A percentile compares a stretch with the other conserved stretches of the same genome.
Evolutionary conservation across 2,797 vertebrate species (phyloP).

Genomic region (Sebastes vulpes): DNA sequence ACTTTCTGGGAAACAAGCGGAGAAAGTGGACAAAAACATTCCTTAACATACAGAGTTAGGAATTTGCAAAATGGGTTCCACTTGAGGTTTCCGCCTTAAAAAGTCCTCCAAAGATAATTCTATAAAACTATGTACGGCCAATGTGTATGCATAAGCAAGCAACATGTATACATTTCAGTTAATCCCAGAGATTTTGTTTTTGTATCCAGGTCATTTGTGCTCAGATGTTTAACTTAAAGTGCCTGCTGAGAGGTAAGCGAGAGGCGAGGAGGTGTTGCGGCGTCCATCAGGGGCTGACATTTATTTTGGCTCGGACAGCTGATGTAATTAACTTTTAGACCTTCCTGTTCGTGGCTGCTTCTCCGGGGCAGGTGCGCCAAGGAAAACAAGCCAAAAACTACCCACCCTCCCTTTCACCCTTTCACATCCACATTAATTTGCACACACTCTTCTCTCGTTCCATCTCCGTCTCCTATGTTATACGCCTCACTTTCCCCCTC

Average conservation of each 20-base stretch:
- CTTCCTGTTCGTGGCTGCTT: constrained; percentile 75
- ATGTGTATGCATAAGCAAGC: neutral
- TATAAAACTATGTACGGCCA: neutral
- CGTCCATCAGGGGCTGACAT: constrained; percentile 74
- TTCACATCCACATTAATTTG: constrained; percentile 60
- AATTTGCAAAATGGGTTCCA: neutral
- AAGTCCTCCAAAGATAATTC: neutral
- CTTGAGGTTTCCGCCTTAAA: neutral
- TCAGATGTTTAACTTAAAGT: constrained; percentile 40
- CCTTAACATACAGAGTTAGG: neutral
- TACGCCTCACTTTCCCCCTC: neutral
- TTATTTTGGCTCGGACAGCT: constrained; percentile 80
- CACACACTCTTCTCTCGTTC: constrained; percentile 1
- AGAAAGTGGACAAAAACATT: constrained; percentile 11
- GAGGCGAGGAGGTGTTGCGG: constrained; percentile 70
- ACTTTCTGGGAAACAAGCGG: neutral
- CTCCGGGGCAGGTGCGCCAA: constrained; percentile 76
- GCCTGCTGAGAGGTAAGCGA: constrained; percentile 55
- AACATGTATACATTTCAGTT: neutral
- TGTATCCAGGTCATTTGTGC: constrained; percentile 15
- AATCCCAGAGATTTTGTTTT: neutral
- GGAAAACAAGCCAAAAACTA: constrained; percentile 72
- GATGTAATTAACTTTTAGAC: constrained; percentile 84
- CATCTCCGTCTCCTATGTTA: neutral
- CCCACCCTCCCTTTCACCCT: constrained; percentile 40